These are phyloP conservation scores for Pollenia labialis DNA, from an alignment of 2,888 invertebrate genomes.

Conservation along the genomic window DNA sequence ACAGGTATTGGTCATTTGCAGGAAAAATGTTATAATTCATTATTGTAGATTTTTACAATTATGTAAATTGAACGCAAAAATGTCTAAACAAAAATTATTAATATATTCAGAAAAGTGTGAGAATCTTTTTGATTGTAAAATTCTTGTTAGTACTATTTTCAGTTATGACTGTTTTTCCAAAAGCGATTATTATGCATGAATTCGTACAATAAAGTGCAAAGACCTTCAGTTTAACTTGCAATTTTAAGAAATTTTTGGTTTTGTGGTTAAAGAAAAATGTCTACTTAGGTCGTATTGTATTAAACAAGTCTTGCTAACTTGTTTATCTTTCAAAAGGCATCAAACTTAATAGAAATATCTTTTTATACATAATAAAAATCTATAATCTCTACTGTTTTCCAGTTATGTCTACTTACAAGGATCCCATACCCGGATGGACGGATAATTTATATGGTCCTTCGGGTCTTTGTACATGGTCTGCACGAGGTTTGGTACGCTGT, in stretches of 20 bases:
- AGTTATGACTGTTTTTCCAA: background rate
- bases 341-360: background rate
- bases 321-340: too few relatives aligned
- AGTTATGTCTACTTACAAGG: constrained; percentile 84
- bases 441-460: constrained; percentile 85
- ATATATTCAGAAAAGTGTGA: too few relatives aligned
- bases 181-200: background rate
- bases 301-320: background rate
- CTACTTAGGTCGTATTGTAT: constrained; percentile 6
- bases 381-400: constrained; percentile 65
- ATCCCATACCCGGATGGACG: constrained; percentile 84
- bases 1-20: background rate
- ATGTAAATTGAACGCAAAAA: too few relatives aligned
- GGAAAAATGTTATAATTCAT: background rate
- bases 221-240: constrained; percentile 13
- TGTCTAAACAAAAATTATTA: too few relatives aligned
- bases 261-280: constrained; percentile 27
- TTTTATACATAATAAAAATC: background rate
- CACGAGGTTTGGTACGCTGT: constrained; percentile 83
- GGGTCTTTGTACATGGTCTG: constrained; percentile 84
- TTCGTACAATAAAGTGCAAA: background rate
- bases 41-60: too few relatives aligned
- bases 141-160: background rate
- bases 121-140: too few relatives aligned
- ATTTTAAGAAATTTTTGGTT: constrained; percentile 19